A percentile compares a stretch with the other conserved stretches of the same genome.
phyloP scores from a whole-genome alignment of 2,888 invertebrate genomes.

The Argynnis bischoffii region DNA sequence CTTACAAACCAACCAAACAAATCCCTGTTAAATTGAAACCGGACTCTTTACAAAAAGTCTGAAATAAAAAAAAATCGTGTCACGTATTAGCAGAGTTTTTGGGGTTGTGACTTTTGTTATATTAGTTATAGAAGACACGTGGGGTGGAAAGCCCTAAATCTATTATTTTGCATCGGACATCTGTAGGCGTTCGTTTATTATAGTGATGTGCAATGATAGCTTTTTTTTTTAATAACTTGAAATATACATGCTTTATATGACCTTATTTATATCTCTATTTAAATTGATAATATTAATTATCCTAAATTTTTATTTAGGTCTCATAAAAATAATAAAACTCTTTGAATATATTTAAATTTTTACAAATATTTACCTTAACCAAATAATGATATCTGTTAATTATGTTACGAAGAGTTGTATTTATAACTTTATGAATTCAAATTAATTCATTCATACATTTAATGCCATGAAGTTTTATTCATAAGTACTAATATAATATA shows the following conservation, averaged over 20 bases:
- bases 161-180: conserved; percentile 57
- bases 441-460: too few relatives aligned
- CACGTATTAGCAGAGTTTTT: conserved; percentile 56
- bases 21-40: conserved; percentile 72
- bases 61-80: conserved; percentile 48
- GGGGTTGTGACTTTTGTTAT: conserved; percentile 71
- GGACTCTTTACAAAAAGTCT: conserved; percentile 55
- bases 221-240: not conserved
- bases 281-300: too few relatives aligned
- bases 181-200: conserved; percentile 45
- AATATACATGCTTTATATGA: not conserved
- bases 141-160: conserved; percentile 62
- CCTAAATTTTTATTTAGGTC: too few relatives aligned
- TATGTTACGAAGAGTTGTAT: too few relatives aligned
- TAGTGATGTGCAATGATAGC: conserved; percentile 44
- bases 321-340: too few relatives aligned
- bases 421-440: too few relatives aligned
- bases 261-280: too few relatives aligned
- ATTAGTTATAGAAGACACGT: conserved; percentile 52
- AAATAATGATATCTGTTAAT: too few relatives aligned
- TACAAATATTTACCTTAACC: too few relatives aligned
- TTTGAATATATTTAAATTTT: too few relatives aligned
- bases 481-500: too few relatives aligned
- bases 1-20: conserved; percentile 51
- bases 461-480: too few relatives aligned